Evolutionary conservation across 2,888 invertebrate genomes (phyloP).

Genomic region (Drosophila trichaetosa): DNA sequence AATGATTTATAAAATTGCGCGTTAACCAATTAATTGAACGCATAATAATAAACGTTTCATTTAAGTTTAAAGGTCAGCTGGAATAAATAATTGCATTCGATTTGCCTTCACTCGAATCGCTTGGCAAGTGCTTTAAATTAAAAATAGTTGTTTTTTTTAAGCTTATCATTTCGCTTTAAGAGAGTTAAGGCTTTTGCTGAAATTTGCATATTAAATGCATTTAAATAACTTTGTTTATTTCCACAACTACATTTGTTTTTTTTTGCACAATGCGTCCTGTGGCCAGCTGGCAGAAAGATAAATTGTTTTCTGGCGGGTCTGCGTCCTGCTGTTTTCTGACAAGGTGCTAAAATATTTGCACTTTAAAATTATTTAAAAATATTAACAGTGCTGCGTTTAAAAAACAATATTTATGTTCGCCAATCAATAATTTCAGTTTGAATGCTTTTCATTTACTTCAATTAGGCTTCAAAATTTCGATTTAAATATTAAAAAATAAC

Average conservation of each 20-base stretch:
- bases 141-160: not conserved
- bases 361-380: not conserved
- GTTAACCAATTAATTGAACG: constrained; percentile 14
- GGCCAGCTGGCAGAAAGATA: not conserved
- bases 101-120: not conserved
- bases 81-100: constrained; percentile 12
- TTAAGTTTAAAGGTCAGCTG: constrained; percentile 12
- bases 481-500: not conserved
- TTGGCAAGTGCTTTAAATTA: not conserved
- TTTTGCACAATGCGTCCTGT: not conserved
- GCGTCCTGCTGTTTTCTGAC: constrained; percentile 4
- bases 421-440: not conserved
- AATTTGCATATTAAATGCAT: constrained; percentile 23
- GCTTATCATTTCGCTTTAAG: not conserved
- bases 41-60: constrained; percentile 15
- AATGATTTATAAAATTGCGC: constrained; percentile 9
- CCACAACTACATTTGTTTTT: not conserved
- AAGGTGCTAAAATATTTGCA: constrained; percentile 7
- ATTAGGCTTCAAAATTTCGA: not conserved
- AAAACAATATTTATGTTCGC: not conserved
- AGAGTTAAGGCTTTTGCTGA: not conserved
- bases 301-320: constrained; percentile 3
- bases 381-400: not conserved
- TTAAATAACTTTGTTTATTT: constrained; percentile 3
- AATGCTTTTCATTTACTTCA: not conserved